Base-by-base conservation (phyloP, 2,797 vertebrate species). In the Loris lydekkerianus region DNA sequence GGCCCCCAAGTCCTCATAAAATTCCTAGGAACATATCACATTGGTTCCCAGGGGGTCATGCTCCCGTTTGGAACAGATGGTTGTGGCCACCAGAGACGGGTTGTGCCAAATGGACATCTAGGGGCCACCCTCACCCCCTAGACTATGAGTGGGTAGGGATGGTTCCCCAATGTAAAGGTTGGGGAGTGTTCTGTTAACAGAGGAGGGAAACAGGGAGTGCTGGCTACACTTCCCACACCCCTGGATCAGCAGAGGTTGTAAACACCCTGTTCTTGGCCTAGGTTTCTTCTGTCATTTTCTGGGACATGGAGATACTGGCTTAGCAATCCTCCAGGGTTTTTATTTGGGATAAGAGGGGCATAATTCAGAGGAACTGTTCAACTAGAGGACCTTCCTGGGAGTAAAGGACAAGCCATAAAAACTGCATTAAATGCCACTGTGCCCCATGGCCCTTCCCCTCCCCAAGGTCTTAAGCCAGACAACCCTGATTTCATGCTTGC, bases 1-100 rank as follows among this genome's bases (percentile, higher is more conserved):
- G 10, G 18, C 18, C 60, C 40, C 60, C 40, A 9, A n/a, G n/a
- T 53, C 53, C 86, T 29, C 31, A 4, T 27, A 11, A 75, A 56
- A 23, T 53, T 75, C 56, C 31, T 15, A 53, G 58, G 49, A 87
- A 63, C n/a, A 37, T 20, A 43, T 0, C 58, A 6, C 31, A 3
- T 10, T 46, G 53, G 60, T 53, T 60, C 20, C 1, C 3, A 5
- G 0, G 31, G 76, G 10, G 14, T 60, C 37, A 37, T 18, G 81
- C 34, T 67, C 15, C 49, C 7, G 4, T 6, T 23, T 9, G n/a
- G 31, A 78, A 13, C 34, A 0, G 1, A 21, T 13, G 1, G 0
- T 7, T 70, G 56, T 43, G 86, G 37, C 43, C 90, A 27, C 1
- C 34, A 61, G 70, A 83, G 77, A 43, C 0, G 11, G 10, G 27